Evolutionary conservation across 1,140 invertebrate genomes (phyloP).

Genomic region (Hylaeus volcanicus): DNA sequence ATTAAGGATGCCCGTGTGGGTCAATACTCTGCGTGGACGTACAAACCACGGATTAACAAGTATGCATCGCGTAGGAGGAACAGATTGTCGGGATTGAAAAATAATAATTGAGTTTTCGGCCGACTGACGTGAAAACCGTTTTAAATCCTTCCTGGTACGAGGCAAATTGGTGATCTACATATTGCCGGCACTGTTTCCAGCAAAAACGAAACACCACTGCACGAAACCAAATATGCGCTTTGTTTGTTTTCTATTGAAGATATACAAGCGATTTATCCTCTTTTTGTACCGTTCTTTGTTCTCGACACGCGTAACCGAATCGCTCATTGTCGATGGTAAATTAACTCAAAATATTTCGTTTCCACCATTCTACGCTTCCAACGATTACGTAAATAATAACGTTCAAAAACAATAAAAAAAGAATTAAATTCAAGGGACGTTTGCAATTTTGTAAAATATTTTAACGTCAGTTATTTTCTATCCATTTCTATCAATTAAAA

Average conservation of each 20-base stretch:
- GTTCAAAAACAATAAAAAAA: too few species aligned
- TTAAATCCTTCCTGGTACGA: conserved; percentile 23
- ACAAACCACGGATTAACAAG: neutral
- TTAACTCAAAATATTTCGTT: too few species aligned
- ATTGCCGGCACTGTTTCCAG: neutral
- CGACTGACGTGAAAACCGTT: conserved; percentile 27
- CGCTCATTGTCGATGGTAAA: neutral
- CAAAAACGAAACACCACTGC: neutral
- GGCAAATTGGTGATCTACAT: conserved; percentile 29
- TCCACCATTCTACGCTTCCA: too few species aligned
- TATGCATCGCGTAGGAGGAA: conserved; percentile 2
- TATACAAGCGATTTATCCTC: neutral
- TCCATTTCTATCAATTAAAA: too few species aligned
- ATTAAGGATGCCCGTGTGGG: conserved; percentile 13
- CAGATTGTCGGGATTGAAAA: conserved; percentile 47
- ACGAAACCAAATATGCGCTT: neutral
- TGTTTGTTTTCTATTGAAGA: neutral
- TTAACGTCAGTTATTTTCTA: too few species aligned
- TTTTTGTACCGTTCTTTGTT: neutral
- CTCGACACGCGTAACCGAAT: neutral
- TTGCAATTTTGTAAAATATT: too few species aligned
- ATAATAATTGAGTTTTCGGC: conserved; percentile 54
- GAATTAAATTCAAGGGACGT: too few species aligned
- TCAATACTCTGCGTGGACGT: conserved; percentile 34
- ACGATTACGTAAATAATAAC: too few species aligned